These are phyloP conservation scores for Hipposideros larvatus DNA, from an alignment of 2,797 vertebrate species.

Conservation along the genomic window DNA sequence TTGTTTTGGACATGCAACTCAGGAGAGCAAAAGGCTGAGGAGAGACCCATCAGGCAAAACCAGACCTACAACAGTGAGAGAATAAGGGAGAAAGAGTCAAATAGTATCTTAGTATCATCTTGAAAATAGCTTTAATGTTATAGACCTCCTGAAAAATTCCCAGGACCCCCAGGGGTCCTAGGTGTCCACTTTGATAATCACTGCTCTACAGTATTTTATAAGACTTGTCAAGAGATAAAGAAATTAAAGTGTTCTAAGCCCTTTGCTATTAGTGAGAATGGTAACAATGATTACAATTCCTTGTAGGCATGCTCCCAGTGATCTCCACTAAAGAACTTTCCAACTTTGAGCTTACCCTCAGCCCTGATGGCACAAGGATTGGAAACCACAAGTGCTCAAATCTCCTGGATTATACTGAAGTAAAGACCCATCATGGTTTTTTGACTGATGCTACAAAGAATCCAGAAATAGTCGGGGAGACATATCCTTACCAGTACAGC, in stretches of 20 bases:
- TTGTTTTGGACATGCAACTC: not conserved
- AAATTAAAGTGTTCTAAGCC: not conserved
- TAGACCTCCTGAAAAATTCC: not conserved
- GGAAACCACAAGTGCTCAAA: conserved; percentile 97
- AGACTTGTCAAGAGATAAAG: not conserved
- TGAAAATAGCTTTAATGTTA: not conserved
- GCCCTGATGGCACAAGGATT: conserved; percentile 94
- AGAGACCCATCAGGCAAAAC: not conserved
- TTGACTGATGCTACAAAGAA: conserved; percentile 90
- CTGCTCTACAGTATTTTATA: not conserved
- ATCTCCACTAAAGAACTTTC: conserved; percentile 95
- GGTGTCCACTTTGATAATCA: not conserved
- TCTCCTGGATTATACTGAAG: conserved; percentile 93
- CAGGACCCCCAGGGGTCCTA: not conserved
- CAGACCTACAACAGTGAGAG: not conserved
- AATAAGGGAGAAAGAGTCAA: not conserved
- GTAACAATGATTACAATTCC: not conserved
- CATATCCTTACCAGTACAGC: conserved; percentile 93
- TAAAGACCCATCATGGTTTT: conserved; percentile 94
- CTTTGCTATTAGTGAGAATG: not conserved
- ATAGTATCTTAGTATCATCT: not conserved
- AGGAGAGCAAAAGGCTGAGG: not conserved
- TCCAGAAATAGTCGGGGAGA: conserved; percentile 90
- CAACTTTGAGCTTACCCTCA: conserved; percentile 96
- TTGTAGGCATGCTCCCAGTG: conserved; percentile 95